phyloP scores from a whole-genome alignment of 2,888 invertebrate genomes.

The Brachycybe producta region DNA sequence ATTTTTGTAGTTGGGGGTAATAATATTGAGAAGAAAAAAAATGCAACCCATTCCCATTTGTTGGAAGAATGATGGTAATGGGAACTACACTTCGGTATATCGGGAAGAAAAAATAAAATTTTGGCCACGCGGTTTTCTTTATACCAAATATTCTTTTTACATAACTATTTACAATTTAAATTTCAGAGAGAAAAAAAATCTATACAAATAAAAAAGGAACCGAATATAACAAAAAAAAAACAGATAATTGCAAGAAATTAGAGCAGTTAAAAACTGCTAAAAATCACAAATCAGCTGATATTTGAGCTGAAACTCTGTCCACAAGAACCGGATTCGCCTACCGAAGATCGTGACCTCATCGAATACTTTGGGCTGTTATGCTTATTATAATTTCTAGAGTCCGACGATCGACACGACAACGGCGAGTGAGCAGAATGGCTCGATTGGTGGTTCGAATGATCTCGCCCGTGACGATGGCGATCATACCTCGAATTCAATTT shows the following conservation, averaged over 20 bases:
- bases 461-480: neutral
- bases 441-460: neutral
- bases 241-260: neutral
- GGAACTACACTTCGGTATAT: too few species aligned
- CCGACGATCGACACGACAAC: neutral
- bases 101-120: too few species aligned
- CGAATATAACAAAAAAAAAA: neutral
- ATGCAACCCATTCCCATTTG: too few species aligned
- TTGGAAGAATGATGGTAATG: too few species aligned
- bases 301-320: neutral
- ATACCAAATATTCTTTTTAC: too few species aligned
- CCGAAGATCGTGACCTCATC: constrained; percentile 9
- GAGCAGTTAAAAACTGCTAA: too few species aligned
- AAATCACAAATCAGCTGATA: neutral
- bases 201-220: neutral
- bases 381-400: neutral
- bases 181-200: too few species aligned
- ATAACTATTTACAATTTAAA: too few species aligned
- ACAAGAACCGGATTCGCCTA: neutral
- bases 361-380: constrained; percentile 10
- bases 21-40: too few species aligned
- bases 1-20: too few species aligned
- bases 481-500: neutral
- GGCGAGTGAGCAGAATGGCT: neutral
- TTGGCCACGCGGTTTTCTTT: too few species aligned